A percentile compares a stretch with the other conserved stretches of the same genome.
Evolutionary conservation across 2,888 invertebrate genomes (phyloP).

Genomic region (Lissonota sp.): DNA sequence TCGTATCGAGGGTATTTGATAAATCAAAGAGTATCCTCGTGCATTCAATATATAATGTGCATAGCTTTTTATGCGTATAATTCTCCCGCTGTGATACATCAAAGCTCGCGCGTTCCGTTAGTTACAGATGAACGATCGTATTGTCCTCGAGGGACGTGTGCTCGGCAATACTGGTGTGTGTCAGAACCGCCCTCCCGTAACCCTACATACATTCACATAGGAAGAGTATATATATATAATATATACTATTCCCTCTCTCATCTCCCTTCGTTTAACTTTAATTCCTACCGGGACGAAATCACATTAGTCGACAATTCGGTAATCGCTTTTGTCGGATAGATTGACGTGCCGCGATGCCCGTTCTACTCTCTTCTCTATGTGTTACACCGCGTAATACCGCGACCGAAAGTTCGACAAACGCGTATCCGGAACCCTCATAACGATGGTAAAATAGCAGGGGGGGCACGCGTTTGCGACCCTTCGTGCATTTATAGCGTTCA

Average conservation of each 20-base stretch:
- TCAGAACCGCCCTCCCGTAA: slow-evolving; percentile 1
- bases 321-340: slow-evolving; percentile 74
- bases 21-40: background rate
- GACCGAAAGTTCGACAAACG: slow-evolving; percentile 8
- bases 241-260: background rate
- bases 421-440: slow-evolving; percentile 5
- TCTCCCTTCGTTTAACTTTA: slow-evolving; percentile 38
- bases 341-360: slow-evolving; percentile 48
- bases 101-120: slow-evolving; percentile 56
- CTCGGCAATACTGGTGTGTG: slow-evolving; percentile 3
- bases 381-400: slow-evolving; percentile 41
- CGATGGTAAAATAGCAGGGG: slow-evolving; percentile 3
- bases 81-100: slow-evolving; percentile 35
- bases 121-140: slow-evolving; percentile 59
- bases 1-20: background rate
- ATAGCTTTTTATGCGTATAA: background rate
- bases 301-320: slow-evolving; percentile 76
- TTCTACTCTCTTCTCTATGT: slow-evolving; percentile 5
- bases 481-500: background rate
- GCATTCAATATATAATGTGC: background rate
- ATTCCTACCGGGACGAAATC: slow-evolving; percentile 68
- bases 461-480: slow-evolving; percentile 13
- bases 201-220: background rate
- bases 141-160: slow-evolving; percentile 46
- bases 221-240: too few relatives aligned